Evolutionary conservation across 2,797 vertebrate genomes (phyloP).

Genomic region (Gila robusta): DNA sequence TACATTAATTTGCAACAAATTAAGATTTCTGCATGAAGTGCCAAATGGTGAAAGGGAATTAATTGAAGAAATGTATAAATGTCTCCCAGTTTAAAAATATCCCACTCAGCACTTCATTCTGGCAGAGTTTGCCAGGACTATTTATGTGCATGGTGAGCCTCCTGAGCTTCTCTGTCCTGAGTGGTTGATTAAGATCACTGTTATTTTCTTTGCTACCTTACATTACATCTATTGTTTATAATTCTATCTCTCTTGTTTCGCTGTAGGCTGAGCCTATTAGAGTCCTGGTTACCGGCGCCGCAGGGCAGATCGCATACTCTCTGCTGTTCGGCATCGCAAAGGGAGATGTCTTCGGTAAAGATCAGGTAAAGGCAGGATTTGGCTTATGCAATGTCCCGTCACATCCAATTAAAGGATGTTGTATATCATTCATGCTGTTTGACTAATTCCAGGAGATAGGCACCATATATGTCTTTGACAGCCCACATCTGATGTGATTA

Average conservation of each 20-base stretch:
- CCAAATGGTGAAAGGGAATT: neutral
- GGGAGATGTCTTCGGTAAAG: conserved; percentile 96
- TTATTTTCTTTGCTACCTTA: conserved; percentile 30
- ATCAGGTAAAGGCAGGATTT: conserved; percentile 85
- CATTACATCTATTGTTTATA: neutral
- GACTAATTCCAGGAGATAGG: conserved; percentile 9
- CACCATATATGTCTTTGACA: neutral
- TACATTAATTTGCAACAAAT: neutral
- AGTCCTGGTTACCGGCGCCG: conserved; percentile 96
- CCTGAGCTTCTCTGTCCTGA: conserved; percentile 58
- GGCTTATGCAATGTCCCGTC: conserved; percentile 17
- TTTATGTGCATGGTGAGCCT: conserved; percentile 43
- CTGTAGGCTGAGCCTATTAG: conserved; percentile 86
- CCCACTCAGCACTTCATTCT: conserved; percentile 39
- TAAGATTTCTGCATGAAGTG: neutral
- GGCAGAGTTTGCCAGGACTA: conserved; percentile 38
- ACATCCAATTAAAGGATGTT: conserved; percentile 56
- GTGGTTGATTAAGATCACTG: conserved; percentile 37
- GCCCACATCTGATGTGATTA: neutral
- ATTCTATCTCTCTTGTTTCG: conserved; percentile 57
- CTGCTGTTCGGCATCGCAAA: conserved; percentile 93
- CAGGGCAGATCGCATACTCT: conserved; percentile 97
- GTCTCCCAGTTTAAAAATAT: conserved; percentile 47
- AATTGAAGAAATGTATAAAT: neutral
- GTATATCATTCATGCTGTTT: neutral